Conservation (phyloP, 1,140 invertebrate species). For the Maniola jurtina region DNA sequence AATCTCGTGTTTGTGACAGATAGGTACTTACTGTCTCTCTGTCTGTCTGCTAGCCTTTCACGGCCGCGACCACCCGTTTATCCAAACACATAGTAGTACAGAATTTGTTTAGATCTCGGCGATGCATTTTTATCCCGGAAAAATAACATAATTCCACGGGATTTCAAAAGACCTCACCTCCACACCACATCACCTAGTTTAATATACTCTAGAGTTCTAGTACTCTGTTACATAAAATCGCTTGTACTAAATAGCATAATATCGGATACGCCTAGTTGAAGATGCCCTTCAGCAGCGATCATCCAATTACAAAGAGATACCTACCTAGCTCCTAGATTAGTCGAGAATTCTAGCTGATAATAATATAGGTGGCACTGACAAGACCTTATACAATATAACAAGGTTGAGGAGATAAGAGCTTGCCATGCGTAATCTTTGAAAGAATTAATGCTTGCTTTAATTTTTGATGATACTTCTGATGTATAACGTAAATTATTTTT, state of each 20-base stretch:
- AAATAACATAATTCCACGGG: no score
- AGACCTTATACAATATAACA: not conserved
- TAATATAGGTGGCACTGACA: no score
- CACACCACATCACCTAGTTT: no score
- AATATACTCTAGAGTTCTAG: not conserved
- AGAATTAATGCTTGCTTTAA: not conserved
- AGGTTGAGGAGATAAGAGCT: not conserved
- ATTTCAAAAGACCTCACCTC: no score
- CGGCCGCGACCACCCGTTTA: no score
- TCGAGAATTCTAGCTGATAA: not conserved
- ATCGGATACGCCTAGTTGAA: constrained; percentile 30
- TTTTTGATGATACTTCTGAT: not conserved
- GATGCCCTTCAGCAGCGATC: constrained; percentile 27
- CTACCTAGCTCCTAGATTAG: not conserved
- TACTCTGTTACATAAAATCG: not conserved
- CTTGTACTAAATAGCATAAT: not conserved
- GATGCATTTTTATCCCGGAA: no score
- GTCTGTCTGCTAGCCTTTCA: no score
- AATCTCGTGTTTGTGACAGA: no score
- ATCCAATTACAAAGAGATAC: constrained; percentile 26
- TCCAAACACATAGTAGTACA: no score
- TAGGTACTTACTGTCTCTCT: no score
- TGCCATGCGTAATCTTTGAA: not conserved
- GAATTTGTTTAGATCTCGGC: no score
- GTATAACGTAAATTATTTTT: no score